Conservation (phyloP, 1,140 invertebrate genomes). For the Calosoma granatense region DNA sequence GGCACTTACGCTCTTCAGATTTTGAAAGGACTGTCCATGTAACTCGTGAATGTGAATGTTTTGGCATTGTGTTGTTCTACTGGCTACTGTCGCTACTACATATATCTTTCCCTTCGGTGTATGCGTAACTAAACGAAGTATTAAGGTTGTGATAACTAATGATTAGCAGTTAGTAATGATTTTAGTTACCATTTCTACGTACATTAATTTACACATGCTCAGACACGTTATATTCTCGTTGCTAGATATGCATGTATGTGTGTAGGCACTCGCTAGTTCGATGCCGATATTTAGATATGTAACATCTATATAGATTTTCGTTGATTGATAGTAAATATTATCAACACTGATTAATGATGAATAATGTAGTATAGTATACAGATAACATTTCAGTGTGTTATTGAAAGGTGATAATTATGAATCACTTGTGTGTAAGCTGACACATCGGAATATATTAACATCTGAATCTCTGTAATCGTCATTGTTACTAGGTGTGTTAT, state of each 20-base stretch:
- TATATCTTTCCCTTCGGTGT: neutral
- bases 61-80: neutral
- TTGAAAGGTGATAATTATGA: too few species aligned
- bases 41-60: too few species aligned
- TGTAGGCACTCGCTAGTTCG: too few species aligned
- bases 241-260: too few species aligned
- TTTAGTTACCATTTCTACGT: neutral
- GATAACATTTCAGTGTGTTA: too few species aligned
- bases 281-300: too few species aligned
- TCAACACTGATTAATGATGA: too few species aligned
- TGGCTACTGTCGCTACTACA: neutral
- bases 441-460: neutral
- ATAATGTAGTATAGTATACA: too few species aligned
- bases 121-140: neutral
- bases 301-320: too few species aligned
- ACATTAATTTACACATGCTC: too few species aligned
- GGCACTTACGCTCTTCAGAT: neutral
- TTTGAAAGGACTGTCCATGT: neutral
- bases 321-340: too few species aligned
- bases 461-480: neutral
- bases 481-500: neutral
- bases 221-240: too few species aligned
- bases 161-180: neutral
- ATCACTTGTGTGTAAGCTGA: neutral
- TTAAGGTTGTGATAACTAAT: constrained; percentile 5